Percentiles rank a stretch among this genome's conserved stretches.
Evolutionary conservation across 1,140 invertebrate genomes (phyloP).

Genomic region (Neuroterus valhalla): DNA sequence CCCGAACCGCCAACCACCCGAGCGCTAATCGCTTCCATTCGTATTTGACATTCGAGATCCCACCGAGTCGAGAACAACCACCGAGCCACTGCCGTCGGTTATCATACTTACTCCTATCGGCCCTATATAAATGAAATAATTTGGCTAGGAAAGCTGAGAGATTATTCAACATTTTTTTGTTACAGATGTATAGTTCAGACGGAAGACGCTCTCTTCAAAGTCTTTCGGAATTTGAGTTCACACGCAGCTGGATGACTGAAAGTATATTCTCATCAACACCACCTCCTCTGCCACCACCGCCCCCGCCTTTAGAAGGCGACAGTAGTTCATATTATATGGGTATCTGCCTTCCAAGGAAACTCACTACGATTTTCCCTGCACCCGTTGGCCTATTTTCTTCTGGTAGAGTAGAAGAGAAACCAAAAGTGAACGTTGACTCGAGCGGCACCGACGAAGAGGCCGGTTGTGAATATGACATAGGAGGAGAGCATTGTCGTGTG

Average conservation of each 20-base stretch:
- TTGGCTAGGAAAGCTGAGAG: constrained; percentile 2
- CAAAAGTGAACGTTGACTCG: constrained; percentile 47
- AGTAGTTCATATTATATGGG: constrained; percentile 82
- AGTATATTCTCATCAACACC: constrained; percentile 60
- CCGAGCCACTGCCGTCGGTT: too few species aligned
- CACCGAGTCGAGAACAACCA: too few species aligned
- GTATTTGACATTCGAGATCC: too few species aligned
- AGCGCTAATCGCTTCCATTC: too few species aligned
- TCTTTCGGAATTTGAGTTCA: constrained; percentile 69
- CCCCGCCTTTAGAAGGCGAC: constrained; percentile 51
- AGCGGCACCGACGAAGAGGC: constrained; percentile 69
- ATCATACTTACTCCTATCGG: too few species aligned
- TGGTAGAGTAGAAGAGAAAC: constrained; percentile 38
- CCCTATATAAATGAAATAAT: too few species aligned
- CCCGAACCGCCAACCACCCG: too few species aligned
- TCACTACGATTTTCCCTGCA: constrained; percentile 82
- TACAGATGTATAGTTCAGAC: constrained; percentile 71
- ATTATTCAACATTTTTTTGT: constrained; percentile 39
- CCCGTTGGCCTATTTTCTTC: neutral
- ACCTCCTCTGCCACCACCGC: constrained; percentile 50
- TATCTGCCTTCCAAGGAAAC: constrained; percentile 83
- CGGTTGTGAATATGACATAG: constrained; percentile 60
- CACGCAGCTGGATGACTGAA: constrained; percentile 68
- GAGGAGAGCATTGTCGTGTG: constrained; percentile 60
- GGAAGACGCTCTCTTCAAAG: constrained; percentile 70